These are phyloP conservation scores for Oplegnathus fasciatus DNA, from an alignment of 2,113 vertebrate species.

Conservation along the genomic window DNA sequence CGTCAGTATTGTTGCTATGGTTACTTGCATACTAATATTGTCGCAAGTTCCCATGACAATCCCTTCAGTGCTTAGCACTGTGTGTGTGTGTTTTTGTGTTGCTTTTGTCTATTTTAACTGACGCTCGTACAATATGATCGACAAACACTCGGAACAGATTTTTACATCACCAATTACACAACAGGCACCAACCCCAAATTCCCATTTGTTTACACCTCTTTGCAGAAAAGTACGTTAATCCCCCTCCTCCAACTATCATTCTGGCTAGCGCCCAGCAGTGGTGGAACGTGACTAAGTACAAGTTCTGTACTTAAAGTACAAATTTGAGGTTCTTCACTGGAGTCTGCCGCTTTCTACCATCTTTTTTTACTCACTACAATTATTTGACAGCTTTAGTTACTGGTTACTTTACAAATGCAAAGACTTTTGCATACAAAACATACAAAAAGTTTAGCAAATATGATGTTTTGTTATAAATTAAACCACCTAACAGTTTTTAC, in stretches of 20 bases:
- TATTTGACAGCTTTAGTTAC: not conserved
- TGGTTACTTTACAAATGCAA: not conserved
- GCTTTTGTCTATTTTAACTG: not conserved
- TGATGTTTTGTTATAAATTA: no score
- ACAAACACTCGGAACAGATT: not conserved
- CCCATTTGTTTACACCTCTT: not conserved
- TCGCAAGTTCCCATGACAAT: not conserved
- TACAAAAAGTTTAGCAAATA: no score
- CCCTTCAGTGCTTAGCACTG: not conserved
- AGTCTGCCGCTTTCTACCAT: not conserved
- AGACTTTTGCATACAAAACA: not conserved
- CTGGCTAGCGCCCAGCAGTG: not conserved
- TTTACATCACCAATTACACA: not conserved
- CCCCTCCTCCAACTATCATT: not conserved
- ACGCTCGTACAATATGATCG: not conserved
- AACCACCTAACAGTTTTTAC: no score
- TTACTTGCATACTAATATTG: not conserved
- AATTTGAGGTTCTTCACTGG: not conserved
- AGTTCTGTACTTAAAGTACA: not conserved
- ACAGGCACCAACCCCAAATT: not conserved
- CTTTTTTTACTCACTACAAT: not conserved
- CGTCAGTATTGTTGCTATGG: slow-evolving; percentile 1
- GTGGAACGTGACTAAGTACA: not conserved
- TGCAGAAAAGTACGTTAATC: not conserved
- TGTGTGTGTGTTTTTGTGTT: not conserved